A percentile compares a stretch with the other conserved stretches of the same genome.
Evolutionary conservation across 2,888 invertebrate species (phyloP).

Genomic region (Dryobota labecula): DNA sequence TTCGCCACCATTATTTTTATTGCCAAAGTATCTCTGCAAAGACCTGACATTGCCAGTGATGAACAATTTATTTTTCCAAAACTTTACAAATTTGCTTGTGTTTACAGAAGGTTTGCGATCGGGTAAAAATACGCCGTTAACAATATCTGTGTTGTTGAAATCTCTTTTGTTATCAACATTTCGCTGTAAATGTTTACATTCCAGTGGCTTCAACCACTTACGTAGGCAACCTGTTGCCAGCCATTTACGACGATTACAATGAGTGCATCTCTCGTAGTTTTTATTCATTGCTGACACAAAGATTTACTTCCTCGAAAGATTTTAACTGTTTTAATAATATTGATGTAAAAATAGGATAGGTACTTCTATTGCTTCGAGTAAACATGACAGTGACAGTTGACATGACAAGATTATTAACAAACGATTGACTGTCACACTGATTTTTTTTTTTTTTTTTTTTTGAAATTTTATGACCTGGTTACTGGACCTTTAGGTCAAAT

Average conservation of each 20-base stretch:
- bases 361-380: slow-evolving; percentile 37
- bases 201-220: slow-evolving; percentile 88
- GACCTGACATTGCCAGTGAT: slow-evolving; percentile 86
- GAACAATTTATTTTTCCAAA: slow-evolving; percentile 88
- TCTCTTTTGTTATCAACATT: slow-evolving; percentile 86
- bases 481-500: no score
- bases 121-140: slow-evolving; percentile 83
- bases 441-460: no score
- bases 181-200: slow-evolving; percentile 89
- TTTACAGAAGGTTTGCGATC: slow-evolving; percentile 82
- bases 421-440: not conserved
- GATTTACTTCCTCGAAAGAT: slow-evolving; percentile 42
- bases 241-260: slow-evolving; percentile 88
- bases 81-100: slow-evolving; percentile 86
- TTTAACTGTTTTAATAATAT: slow-evolving; percentile 21
- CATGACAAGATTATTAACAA: slow-evolving; percentile 31
- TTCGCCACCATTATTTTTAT: slow-evolving; percentile 79
- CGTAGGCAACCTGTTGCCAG: slow-evolving; percentile 87
- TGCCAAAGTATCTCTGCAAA: slow-evolving; percentile 85
- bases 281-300: slow-evolving; percentile 81
- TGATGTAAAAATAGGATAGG: slow-evolving; percentile 50
- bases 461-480: no score
- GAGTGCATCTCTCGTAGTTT: slow-evolving; percentile 87
- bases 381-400: slow-evolving; percentile 53
- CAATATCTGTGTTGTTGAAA: slow-evolving; percentile 83